Conservation (phyloP, 2,888 invertebrate species). For the Alviniconcha strummeri region DNA sequence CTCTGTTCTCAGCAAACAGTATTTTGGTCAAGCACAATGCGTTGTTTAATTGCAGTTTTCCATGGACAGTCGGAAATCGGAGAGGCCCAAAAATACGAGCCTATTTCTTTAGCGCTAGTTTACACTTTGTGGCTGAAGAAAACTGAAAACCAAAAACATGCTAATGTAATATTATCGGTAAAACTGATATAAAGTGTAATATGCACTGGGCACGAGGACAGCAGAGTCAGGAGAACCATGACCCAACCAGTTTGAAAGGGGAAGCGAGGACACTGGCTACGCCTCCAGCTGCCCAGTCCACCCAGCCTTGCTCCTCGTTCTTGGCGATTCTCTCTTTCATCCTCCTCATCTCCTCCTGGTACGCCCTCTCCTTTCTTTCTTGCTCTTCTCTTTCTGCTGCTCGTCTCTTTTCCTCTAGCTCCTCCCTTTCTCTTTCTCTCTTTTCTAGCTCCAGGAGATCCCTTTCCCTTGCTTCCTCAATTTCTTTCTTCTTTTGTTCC, state of each 20-base stretch:
- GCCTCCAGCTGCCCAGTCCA: background rate
- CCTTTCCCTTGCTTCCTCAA: background rate
- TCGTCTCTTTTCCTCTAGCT: background rate
- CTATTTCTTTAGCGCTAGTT: too few species aligned
- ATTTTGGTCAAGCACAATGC: too few species aligned
- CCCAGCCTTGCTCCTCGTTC: background rate
- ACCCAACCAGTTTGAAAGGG: too few species aligned
- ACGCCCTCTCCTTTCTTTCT: background rate
- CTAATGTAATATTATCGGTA: background rate
- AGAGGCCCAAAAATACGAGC: too few species aligned
- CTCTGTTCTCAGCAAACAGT: too few species aligned
- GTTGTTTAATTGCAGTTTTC: too few species aligned
- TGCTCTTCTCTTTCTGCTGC: background rate
- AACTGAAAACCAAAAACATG: too few species aligned
- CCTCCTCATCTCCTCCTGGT: background rate
- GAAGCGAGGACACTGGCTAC: background rate
- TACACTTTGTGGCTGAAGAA: too few species aligned
- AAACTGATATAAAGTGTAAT: too few species aligned
- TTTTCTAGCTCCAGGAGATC: background rate
- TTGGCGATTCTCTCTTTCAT: conserved; percentile 9
- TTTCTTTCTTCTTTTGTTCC: background rate
- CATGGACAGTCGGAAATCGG: too few species aligned
- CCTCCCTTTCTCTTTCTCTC: background rate
- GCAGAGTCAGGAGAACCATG: too few species aligned
- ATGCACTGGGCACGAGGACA: too few species aligned